Evolutionary conservation across 2,888 invertebrate species (phyloP), one percentile per base, ranked within the genome.

Genomic region (Lycaena phlaeas): DNA sequence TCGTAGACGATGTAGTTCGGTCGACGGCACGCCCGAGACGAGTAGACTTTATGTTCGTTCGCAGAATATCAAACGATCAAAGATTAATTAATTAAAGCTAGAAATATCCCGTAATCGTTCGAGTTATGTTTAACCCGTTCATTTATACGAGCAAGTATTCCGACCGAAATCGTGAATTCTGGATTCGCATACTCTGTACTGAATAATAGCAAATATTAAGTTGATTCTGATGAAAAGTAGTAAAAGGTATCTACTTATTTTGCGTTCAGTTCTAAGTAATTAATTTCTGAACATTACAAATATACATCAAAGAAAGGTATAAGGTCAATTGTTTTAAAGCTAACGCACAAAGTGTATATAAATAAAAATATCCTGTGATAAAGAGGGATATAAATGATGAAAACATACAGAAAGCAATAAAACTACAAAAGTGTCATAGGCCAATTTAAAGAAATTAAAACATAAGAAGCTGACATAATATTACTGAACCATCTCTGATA

Each of bases 1-100:
- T 62, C n/a, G 53, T 57, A 56, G 58, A 53, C 50, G 49, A 52
- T 45, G 50, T 58, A 57, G 61, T 50, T 53, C 50, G 48, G 58
- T 54, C 49, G 40, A 39, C 46, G 44, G 40, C 29, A 12, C 18
- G 39, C 31, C 31, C 30, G 26, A 31, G 10, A 29, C 11, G 10
- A 34, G 34, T 12, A 18, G 34, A 22, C 4, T 34, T 34, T 34
- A 12, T 34, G 22, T 34, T 34, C 12, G 34, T 18, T 17, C 18
- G 22, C 18, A 2, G 11, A 22, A 12, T 31, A 17, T 11, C 18
- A 12, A 34, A 12, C 34, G 22, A 22, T 22, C 18, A 34, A 22
- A 31, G 7, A 17, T 34, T 34, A 9, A 34, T 18, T 11, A 18
- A 18, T 17, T 22, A 12, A 18, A 34, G 6, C 5, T 22, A 22